A percentile compares a stretch with the other conserved stretches of the same genome.
Evolutionary conservation across 2,113 vertebrate species (phyloP).

Genomic region (Lanius ludovicianus): DNA sequence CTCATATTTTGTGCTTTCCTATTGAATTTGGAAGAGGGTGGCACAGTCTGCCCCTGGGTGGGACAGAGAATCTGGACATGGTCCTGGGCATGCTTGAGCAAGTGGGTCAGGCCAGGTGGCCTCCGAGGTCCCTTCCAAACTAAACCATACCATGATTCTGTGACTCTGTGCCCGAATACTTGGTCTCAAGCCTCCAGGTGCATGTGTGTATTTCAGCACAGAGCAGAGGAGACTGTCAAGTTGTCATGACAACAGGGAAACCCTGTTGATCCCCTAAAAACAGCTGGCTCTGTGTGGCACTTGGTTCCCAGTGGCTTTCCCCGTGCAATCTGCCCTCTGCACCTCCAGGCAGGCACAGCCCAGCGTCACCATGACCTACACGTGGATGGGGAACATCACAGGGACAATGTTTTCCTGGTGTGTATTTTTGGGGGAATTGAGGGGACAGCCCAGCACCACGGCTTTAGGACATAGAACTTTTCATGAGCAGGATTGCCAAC

Average conservation of each 20-base stretch:
- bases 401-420: neutral
- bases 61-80: neutral
- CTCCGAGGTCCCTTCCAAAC: neutral
- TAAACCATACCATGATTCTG: neutral
- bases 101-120: neutral
- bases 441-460: neutral
- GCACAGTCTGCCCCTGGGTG: neutral
- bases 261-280: neutral
- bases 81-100: neutral
- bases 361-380: neutral
- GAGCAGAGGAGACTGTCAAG: neutral
- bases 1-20: neutral
- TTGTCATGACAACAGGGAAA: constrained; percentile 60
- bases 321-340: neutral
- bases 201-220: neutral
- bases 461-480: neutral
- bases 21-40: neutral
- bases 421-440: neutral
- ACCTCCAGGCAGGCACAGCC: neutral
- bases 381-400: fast-evolving
- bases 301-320: neutral
- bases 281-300: neutral
- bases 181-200: neutral
- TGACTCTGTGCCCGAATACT: neutral
- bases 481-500: fast-evolving